Evolutionary conservation across 1,140 invertebrate genomes (phyloP), one percentile per base, ranked within the genome.

Genomic region (Caerostris darwini): DNA sequence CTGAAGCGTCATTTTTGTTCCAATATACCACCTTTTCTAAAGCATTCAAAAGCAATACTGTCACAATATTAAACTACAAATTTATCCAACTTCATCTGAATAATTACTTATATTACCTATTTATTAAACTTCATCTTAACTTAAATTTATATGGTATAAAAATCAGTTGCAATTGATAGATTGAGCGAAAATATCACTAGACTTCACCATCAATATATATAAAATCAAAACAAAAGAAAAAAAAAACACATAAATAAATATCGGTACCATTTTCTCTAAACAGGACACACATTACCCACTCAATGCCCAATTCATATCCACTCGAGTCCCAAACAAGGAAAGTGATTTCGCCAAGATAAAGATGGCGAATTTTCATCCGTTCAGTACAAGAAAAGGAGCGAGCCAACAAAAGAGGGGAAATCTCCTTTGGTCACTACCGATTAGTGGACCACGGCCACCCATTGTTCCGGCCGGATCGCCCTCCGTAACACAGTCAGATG

Each of bases 391-490:
- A 61, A 92, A 85, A 81, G 69, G 71, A 14, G 56, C 69, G 7
- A 19, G 14, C n/a, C 34, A 71, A 69, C 64, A 34, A 34, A 90
- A 71, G 17, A 53, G 59, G n/a, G 59, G 71, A 85, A 92, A 92
- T 50, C 50, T 64, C 17, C 56, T 8, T 81, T 19, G 90, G 90
- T 92, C 90, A 92, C 59, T 85, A 92, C 90, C 90, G 90, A 92
- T 92, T 92, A 92, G 90, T 50, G 90, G 90, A 92, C 90, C 67
- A 53, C 90, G 90, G 90, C 85, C 90, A 92, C 81, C 82, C 69
- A 85, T 92, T 85, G 82, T 92, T 57, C 53, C 64, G 56, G 50
- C 87, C 19, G 88, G 57, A 91, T 53, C 53, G n/a, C 12, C 81
- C 59, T n/a, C 90, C 81, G 57, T 85, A 92, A 67, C 90, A n/a